These are phyloP conservation scores for Lasioglossum zephyrum DNA, from an alignment of 2,888 invertebrate genomes.

Conservation along the genomic window DNA sequence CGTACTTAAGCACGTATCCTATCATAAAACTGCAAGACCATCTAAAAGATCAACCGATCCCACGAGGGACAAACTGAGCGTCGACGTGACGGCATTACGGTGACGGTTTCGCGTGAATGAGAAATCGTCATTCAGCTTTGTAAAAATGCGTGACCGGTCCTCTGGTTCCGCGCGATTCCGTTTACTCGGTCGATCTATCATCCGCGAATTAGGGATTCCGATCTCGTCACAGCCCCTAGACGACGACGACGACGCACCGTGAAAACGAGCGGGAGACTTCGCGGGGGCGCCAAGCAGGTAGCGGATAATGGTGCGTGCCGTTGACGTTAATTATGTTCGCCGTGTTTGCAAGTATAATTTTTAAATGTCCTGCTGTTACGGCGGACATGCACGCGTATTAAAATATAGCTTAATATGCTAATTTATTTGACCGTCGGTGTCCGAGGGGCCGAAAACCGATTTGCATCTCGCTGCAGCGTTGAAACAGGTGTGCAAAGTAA, in stretches of 20 bases:
- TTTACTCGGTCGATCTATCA: constrained; percentile 33
- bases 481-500: neutral
- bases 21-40: no score
- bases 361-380: constrained; percentile 75
- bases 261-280: constrained; percentile 49
- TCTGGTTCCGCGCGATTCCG: constrained; percentile 19
- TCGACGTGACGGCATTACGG: constrained; percentile 44
- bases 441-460: constrained; percentile 36
- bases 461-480: constrained; percentile 44
- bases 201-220: constrained; percentile 50
- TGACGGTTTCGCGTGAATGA: constrained; percentile 26
- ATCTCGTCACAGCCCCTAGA: neutral
- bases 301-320: constrained; percentile 78
- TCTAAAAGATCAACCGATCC: neutral
- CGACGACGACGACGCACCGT: neutral
- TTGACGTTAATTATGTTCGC: constrained; percentile 79
- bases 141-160: constrained; percentile 10
- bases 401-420: constrained; percentile 77
- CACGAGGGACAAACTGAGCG: constrained; percentile 27
- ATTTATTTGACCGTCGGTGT: constrained; percentile 71
- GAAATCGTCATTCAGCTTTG: constrained; percentile 29
- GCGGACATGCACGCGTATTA: constrained; percentile 76
- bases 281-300: constrained; percentile 34
- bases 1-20: no score
- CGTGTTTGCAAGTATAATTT: constrained; percentile 81